Base-by-base conservation (phyloP, 2,888 invertebrate species). In the Lepidochitona cinerea region DNA sequence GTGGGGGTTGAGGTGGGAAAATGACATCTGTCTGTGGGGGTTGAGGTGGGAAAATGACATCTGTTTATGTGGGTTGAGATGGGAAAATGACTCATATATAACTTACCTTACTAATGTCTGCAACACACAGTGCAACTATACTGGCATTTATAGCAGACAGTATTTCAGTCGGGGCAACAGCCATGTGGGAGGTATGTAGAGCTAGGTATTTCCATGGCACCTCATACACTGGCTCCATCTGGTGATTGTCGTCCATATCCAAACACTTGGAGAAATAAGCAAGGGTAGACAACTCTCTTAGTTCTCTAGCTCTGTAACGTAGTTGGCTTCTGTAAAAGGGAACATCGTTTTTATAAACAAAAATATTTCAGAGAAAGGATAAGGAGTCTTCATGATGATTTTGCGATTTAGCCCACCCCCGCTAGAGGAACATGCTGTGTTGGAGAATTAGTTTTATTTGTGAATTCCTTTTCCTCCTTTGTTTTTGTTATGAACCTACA, bases 201-300 rank as follows among this genome's bases (percentile, higher is more conserved):
- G 70, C 73, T n/a, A 76, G 64, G 6, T 29, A 23, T 6, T 33
- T 29, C 80, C 80, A 80, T 3, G 78, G 69, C 23, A 78, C 66
- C 29, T 5, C 18, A 52, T 76, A 68, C 0, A 78, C 78, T 35
- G 33, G 37, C 18, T 52, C 59, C 0, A n/a, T 49, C 68, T 71
- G 70, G 3, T 26, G 18, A 4, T 23, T 1, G n/a, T 49, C 35
- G 5, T 9, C 5, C 4, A 23, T 35, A 33, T 14, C 36, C 35
- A 33, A 4, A 66, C 66, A n/a, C 36, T 23, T n/a, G 32, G 35
- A 66, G 4, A 66, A 1, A n/a, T 36, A 66, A 33, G 18, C 66
- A 23, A n/a, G 14, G 33, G 29, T 36, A 32, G 35, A n/a, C n/a
- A 67, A 67, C 12, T 36, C 36, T 35, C 33, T 12, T 5, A 18